Conservation (phyloP, 2,113 vertebrate genomes). For the Mustelus asterias region DNA sequence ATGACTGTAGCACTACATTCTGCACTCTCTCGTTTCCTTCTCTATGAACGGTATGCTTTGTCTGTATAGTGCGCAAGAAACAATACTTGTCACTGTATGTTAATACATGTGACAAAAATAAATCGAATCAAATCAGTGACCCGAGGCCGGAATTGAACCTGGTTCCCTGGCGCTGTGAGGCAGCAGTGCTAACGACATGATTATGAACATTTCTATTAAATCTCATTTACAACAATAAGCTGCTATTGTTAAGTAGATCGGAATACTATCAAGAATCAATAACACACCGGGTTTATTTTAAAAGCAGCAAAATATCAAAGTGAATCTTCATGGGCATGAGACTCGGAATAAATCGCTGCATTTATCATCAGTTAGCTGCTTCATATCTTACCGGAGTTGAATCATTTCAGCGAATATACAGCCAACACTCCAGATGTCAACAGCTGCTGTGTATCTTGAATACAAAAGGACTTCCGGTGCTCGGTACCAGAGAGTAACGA, state of each 20-base stretch:
- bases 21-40: no score
- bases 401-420: constrained; percentile 67
- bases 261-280: background rate
- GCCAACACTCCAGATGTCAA: constrained; percentile 66
- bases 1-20: no score
- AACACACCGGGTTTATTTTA: background rate
- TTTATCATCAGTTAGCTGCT: background rate
- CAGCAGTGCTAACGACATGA: no score
- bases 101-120: no score
- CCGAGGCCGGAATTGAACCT: no score
- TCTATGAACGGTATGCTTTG: no score
- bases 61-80: no score
- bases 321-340: background rate
- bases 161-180: no score
- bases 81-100: no score
- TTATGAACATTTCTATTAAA: no score
- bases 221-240: background rate
- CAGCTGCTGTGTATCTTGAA: constrained; percentile 58
- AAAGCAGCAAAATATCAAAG: background rate
- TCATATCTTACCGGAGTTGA: constrained; percentile 51
- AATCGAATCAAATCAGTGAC: no score
- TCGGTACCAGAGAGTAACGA: constrained; percentile 67
- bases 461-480: constrained; percentile 65
- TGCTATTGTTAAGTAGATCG: background rate
- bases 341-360: background rate